phyloP scores from a whole-genome alignment of 2,113 vertebrate species.

The Thunnus maccoyii region DNA sequence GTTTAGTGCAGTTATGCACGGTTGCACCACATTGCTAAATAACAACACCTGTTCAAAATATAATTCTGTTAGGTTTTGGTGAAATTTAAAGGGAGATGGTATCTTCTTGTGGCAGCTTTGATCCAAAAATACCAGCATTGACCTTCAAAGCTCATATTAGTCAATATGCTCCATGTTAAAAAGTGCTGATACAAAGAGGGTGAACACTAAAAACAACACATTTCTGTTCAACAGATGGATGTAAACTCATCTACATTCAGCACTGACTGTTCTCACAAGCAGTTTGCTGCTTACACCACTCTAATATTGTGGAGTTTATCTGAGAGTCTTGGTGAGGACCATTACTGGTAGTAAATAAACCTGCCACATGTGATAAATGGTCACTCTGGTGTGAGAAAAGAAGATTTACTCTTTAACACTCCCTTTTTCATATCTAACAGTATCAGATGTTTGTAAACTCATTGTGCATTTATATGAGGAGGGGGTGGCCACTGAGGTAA shows the following conservation, averaged over 20 bases:
- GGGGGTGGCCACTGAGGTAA: conserved; percentile 16
- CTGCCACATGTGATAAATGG: not conserved
- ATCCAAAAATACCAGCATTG: not conserved
- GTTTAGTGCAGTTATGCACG: not conserved
- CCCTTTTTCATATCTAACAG: conserved; percentile 9
- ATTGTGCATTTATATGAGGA: conserved; percentile 3
- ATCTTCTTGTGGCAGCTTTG: not conserved
- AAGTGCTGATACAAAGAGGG: not conserved
- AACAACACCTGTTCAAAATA: not conserved
- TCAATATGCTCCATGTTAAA: not conserved
- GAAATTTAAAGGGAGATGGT: not conserved
- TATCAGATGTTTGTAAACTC: conserved; percentile 27
- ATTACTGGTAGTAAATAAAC: not conserved
- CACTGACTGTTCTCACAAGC: not conserved
- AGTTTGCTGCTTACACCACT: not conserved
- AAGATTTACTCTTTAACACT: not conserved
- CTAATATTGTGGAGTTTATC: not conserved
- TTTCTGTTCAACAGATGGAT: not conserved
- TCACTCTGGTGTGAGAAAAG: not conserved
- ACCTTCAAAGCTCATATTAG: not conserved
- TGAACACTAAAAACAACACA: not conserved
- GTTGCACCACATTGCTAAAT: not conserved
- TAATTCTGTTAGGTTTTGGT: not conserved
- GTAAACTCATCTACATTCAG: not conserved
- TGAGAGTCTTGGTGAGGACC: not conserved